Evolutionary conservation across 2,888 invertebrate species (phyloP).

Genomic region (Athalia circularis): DNA sequence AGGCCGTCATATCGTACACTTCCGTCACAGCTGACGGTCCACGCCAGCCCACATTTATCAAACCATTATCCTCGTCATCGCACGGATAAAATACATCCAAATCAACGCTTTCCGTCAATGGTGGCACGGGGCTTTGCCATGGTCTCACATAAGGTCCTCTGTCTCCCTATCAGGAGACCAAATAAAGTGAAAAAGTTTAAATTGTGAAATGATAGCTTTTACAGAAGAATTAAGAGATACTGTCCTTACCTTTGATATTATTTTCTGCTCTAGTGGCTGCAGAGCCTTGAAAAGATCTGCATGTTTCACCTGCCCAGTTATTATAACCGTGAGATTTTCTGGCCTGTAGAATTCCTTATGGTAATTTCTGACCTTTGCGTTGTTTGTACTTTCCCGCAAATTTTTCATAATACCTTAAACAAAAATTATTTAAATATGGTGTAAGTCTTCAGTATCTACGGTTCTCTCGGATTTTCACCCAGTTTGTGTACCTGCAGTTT

Average conservation of each 20-base stretch:
- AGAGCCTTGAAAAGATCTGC: conserved; percentile 85
- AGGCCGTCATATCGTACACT: conserved; percentile 79
- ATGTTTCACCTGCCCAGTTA: conserved; percentile 87
- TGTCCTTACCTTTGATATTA: conserved; percentile 79
- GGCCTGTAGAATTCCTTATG: conserved; percentile 92
- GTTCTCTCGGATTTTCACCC: too few relatives aligned
- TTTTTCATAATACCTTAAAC: conserved; percentile 81
- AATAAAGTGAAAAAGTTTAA: conserved; percentile 44
- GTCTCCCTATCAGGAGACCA: conserved; percentile 70
- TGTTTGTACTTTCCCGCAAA: conserved; percentile 86
- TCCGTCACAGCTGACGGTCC: conserved; percentile 82
- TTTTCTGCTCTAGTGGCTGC: conserved; percentile 84
- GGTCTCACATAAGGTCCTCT: conserved; percentile 81
- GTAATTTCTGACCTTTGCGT: conserved; percentile 87
- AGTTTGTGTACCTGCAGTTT: conserved; percentile 82
- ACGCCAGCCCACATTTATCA: conserved; percentile 87
- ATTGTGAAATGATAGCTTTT: background rate
- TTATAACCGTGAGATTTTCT: conserved; percentile 89
- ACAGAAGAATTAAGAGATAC: conserved; percentile 9
- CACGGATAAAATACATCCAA: conserved; percentile 83
- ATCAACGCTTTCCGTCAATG: conserved; percentile 77
- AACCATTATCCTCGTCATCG: conserved; percentile 89
- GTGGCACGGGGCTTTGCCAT: conserved; percentile 85
- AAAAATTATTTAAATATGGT: too few relatives aligned
- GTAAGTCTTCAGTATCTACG: too few relatives aligned